These are phyloP conservation scores for Thalpophila matura DNA, from an alignment of 2,888 invertebrate species.

Conservation along the genomic window DNA sequence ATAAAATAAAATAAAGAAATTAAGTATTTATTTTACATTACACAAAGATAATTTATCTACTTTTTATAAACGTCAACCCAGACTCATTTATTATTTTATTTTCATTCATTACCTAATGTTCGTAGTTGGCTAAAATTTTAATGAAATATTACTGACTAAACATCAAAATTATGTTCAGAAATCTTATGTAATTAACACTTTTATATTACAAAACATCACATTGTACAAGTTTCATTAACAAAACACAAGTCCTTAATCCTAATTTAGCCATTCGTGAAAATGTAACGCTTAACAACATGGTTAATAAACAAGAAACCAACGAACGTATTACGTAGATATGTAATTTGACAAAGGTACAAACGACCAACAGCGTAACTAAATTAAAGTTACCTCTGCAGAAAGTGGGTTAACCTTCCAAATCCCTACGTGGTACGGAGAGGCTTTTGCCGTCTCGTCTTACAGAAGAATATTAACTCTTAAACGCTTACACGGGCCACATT, in stretches of 20 bases:
- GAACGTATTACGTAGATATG: slow-evolving; percentile 62
- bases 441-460: slow-evolving; percentile 59
- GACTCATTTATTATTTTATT: neutral
- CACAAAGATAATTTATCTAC: no score
- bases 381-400: slow-evolving; percentile 66
- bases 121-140: neutral
- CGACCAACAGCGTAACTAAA: slow-evolving; percentile 65
- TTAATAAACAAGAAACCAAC: slow-evolving; percentile 61
- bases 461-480: slow-evolving; percentile 66
- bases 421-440: slow-evolving; percentile 58
- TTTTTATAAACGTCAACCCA: no score
- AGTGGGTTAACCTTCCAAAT: slow-evolving; percentile 66
- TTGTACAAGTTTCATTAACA: slow-evolving; percentile 23
- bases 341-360: slow-evolving; percentile 69
- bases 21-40: neutral
- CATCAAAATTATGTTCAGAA: slow-evolving; percentile 3
- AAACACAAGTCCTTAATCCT: slow-evolving; percentile 28
- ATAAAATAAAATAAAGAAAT: neutral
- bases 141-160: slow-evolving; percentile 1
- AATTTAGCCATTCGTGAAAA: slow-evolving; percentile 42
- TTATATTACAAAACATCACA: neutral
- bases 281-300: slow-evolving; percentile 35
- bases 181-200: no score
- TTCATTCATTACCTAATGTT: neutral
- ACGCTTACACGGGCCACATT: slow-evolving; percentile 56